Conservation (phyloP, 2,113 vertebrate genomes). For the Grallaria varia region DNA sequence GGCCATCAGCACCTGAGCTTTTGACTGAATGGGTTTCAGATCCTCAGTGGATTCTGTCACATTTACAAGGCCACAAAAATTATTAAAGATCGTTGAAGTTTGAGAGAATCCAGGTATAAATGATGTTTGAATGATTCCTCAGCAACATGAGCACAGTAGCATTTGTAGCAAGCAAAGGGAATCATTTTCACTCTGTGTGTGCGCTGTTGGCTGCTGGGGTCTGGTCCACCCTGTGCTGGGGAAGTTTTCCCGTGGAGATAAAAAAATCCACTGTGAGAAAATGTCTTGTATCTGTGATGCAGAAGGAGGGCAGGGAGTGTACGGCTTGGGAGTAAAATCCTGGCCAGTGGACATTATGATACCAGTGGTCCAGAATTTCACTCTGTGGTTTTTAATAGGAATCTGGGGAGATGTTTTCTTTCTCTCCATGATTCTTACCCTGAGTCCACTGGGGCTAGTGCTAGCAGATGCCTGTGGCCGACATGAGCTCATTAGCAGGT, state of each 20-base stretch:
- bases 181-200: not conserved
- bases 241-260: not conserved
- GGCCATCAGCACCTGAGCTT: constrained; percentile 15
- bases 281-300: not conserved
- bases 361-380: not conserved
- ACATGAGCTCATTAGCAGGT: not conserved
- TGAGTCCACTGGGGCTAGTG: not conserved
- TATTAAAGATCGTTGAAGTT: not conserved
- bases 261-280: not conserved
- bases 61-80: not conserved
- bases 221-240: not conserved
- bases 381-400: not conserved
- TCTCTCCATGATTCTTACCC: not conserved
- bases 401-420: not conserved
- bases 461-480: not conserved
- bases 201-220: not conserved
- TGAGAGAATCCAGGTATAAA: not conserved
- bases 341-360: not conserved
- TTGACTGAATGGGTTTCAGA: not conserved
- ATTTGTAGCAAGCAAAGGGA: not conserved
- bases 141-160: not conserved
- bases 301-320: not conserved
- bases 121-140: not conserved
- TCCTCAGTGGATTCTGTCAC: not conserved
- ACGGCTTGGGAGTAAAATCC: not conserved